Conservation (phyloP, 1,140 invertebrate genomes). For the Plutomurus gul region DNA sequence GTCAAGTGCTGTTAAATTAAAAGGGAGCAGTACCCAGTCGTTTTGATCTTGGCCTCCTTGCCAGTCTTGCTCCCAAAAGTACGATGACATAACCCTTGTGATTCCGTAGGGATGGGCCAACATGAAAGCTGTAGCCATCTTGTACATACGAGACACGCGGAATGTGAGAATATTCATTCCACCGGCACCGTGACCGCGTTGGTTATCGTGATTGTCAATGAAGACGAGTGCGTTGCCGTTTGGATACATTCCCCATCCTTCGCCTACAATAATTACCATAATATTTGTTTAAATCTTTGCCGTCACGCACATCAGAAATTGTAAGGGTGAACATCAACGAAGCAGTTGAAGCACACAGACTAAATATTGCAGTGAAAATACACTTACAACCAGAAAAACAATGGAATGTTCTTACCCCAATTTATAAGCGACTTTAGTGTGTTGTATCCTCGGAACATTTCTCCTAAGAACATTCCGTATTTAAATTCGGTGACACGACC, state of each 20-base stretch:
- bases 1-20: too few species aligned
- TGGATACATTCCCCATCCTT: slow-evolving; percentile 59
- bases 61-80: slow-evolving; percentile 57
- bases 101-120: slow-evolving; percentile 63
- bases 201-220: slow-evolving; percentile 72
- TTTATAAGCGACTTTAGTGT: slow-evolving; percentile 33
- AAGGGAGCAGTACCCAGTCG: too few species aligned
- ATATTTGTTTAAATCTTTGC: not conserved
- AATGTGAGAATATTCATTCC: slow-evolving; percentile 65
- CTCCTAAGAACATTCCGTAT: slow-evolving; percentile 35
- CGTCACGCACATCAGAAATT: too few species aligned
- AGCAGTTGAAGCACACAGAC: too few species aligned
- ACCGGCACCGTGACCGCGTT: slow-evolving; percentile 62
- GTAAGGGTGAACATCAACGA: too few species aligned
- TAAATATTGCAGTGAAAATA: not conserved
- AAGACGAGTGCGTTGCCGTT: slow-evolving; percentile 59
- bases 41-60: slow-evolving; percentile 17
- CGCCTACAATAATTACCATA: slow-evolving; percentile 50
- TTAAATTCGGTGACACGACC: slow-evolving; percentile 51
- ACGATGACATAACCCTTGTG: slow-evolving; percentile 54
- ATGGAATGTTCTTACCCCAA: slow-evolving; percentile 21
- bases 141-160: slow-evolving; percentile 66
- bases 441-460: slow-evolving; percentile 34
- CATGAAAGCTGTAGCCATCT: slow-evolving; percentile 65
- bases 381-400: too few species aligned